Percentiles rank a stretch among this genome's conserved stretches.
phyloP scores from a whole-genome alignment of 2,888 invertebrate species.

The Tenthredo amoena region DNA sequence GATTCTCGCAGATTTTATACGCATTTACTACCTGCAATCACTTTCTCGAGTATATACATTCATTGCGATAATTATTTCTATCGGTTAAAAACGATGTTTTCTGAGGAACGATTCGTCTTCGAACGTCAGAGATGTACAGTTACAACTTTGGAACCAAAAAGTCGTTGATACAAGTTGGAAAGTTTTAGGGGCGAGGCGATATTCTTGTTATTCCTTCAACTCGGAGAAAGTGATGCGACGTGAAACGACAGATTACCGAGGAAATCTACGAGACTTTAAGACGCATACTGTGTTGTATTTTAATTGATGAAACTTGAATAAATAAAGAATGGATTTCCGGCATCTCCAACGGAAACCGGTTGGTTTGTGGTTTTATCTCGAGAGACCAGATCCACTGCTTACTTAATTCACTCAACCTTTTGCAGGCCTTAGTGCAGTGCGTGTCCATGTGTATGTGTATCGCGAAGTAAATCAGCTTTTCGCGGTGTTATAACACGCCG shows the following conservation, averaged over 20 bases:
- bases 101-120: neutral
- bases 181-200: constrained; percentile 24
- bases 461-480: neutral
- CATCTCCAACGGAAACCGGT: neutral
- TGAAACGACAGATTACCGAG: constrained; percentile 23
- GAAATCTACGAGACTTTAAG: neutral
- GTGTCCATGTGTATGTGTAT: neutral
- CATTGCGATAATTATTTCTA: neutral
- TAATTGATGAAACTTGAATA: constrained; percentile 4
- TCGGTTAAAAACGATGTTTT: neutral
- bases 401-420: neutral
- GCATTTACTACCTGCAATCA: no score
- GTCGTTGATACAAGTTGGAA: constrained; percentile 20
- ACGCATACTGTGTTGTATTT: neutral
- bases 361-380: neutral
- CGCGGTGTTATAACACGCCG: neutral
- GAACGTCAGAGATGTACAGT: neutral
- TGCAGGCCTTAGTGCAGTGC: neutral
- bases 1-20: neutral
- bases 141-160: neutral
- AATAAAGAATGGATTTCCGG: neutral
- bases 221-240: constrained; percentile 40
- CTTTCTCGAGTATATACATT: neutral
- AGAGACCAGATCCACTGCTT: neutral
- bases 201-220: neutral